Evolutionary conservation across 2,888 invertebrate genomes (phyloP), one percentile per base, ranked within the genome.

Genomic region (Oligia latruncula): DNA sequence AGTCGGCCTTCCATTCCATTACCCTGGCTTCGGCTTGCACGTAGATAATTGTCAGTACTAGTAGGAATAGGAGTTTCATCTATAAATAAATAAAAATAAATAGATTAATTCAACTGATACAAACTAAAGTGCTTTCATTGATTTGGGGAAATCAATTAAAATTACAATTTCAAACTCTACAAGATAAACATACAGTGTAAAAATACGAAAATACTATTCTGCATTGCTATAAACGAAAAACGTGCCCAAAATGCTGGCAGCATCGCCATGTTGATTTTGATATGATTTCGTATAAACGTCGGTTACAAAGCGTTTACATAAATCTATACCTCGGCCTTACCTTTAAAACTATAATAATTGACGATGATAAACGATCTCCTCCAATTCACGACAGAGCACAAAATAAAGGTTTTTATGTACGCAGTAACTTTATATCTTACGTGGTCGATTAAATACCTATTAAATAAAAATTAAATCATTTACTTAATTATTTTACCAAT

Each of bases 21-120:
- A 64, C 49, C n/a, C 65, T 66, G 4, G 86, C 87, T 15, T 83
- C 81, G 1, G 88, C 81, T 29, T 23, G 75, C 0, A 65, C 80
- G 75, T 78, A 74, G 43, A 85, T 86, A n/a, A 87, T 68, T n/a
- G 88, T 49, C 5, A 88, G 66, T 52, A 90, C 11, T 9, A 91
- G 55, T 11, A 91, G 23, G 4, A 90, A 74, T 66, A 74, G 52
- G 58, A 90, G 15, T 77, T 92, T 93, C 92, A 93, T 93, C 92
- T 92, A 82, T 2, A 83, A 83, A 73, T 6, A 46, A 65, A 49
- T n/a, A 60, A 17, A 15, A 3, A 20, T 9, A n/a, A 29, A 29
- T 0, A 64, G 17, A 64, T 35, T 64, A 17, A 35, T 64, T 43
- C 49, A 46, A 35, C 6, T 43, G 5, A 55, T 68, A 29, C 23